Evolutionary conservation across 2,113 vertebrate species (phyloP), one percentile per base, ranked within the genome.

Genomic region (Fregetta grallaria): DNA sequence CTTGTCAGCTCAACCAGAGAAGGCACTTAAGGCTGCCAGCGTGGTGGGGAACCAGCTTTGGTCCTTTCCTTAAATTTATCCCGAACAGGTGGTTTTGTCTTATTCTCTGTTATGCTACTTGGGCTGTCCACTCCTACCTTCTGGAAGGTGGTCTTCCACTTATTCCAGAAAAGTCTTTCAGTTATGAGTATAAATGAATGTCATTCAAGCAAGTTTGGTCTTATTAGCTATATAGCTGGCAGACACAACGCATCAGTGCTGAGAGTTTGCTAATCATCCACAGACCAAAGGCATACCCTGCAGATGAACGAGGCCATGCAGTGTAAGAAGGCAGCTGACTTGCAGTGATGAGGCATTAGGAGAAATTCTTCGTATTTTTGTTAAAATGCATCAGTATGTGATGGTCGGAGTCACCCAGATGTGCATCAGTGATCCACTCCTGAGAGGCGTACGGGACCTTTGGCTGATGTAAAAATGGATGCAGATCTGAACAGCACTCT

Each of bases 181-280:
- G 71, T 19, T 32, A 10, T 6, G n/a, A 53, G 7, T 34, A 25
- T 5, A 22, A 49, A 44, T 4, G 5, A 56, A 10, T 14, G n/a
- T 14, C 44, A 32, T 7, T 19, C 29, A 11, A 34, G 82, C 40
- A 58, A 25, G 52, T 1, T 17, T 63, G 74, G 50, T 45, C 29
- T 8, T 1, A 18, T 4, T 8, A 45, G 61, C 61, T 23, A 1
- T 3, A 11, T 0, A 26, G 47, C 47, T 38, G n/a, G 47, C 42
- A 38, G 86, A 15, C 44, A 11, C 2, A 21, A 47, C 2, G 65
- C 59, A 16, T 16, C 45, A 15, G 1, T 3, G 26, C 76, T 2
- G 10, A 25, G 26, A 14, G 19, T 5, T 9, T 44, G 32, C 14
- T 30, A 5, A 16, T 13, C 21, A 20, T 8, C 34, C 45, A 4